Conservation (phyloP, 2,888 invertebrate species). For the Hypomecis punctinalis region DNA sequence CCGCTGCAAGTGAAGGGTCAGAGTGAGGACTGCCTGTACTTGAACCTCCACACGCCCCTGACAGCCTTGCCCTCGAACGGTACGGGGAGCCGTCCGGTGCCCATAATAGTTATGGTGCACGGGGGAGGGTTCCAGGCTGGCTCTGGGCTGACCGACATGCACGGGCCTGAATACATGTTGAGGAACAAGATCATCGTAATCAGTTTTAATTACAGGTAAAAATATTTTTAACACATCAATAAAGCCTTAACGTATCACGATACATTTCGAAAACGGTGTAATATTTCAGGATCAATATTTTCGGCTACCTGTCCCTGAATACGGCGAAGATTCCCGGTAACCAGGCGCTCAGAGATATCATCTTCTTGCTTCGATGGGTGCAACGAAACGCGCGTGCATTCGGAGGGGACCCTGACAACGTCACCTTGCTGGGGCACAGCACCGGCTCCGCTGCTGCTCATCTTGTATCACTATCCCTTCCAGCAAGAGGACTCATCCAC, state of each 20-base stretch:
- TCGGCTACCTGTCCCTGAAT: slow-evolving; percentile 69
- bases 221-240: no score
- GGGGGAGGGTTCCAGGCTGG: slow-evolving; percentile 35
- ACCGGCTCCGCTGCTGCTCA: slow-evolving; percentile 62
- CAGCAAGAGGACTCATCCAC: slow-evolving; percentile 60
- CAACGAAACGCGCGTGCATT: slow-evolving; percentile 59
- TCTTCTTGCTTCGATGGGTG: slow-evolving; percentile 69
- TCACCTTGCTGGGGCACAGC: slow-evolving; percentile 70
- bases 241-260: no score
- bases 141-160: slow-evolving; percentile 33
- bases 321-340: slow-evolving; percentile 65
- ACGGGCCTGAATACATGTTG: slow-evolving; percentile 46
- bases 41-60: slow-evolving; percentile 44
- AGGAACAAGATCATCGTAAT: slow-evolving; percentile 58
- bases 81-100: slow-evolving; percentile 5
- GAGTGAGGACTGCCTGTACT: slow-evolving; percentile 46
- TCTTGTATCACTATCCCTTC: slow-evolving; percentile 56
- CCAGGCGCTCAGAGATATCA: slow-evolving; percentile 64
- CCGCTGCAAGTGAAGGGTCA: slow-evolving; percentile 34
- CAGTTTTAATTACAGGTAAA: slow-evolving; percentile 69
- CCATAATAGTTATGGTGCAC: slow-evolving; percentile 36
- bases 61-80: background rate
- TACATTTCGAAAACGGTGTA: no score
- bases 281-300: slow-evolving; percentile 59
- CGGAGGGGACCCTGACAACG: slow-evolving; percentile 64